Evolutionary conservation across 2,797 vertebrate genomes (phyloP).

Genomic region (Gadopsis marmoratus): DNA sequence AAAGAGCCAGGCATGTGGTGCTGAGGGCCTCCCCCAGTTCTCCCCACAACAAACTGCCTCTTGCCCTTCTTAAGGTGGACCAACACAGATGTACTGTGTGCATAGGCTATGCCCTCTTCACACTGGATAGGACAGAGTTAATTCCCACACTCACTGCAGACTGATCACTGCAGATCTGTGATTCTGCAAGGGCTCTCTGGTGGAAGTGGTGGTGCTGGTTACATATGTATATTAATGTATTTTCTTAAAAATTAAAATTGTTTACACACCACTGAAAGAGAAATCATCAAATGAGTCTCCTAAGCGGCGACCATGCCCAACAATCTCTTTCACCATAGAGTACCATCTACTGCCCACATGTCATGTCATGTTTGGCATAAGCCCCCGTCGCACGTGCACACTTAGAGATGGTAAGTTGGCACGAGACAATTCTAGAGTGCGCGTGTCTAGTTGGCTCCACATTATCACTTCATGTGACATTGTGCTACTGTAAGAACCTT

Average conservation of each 20-base stretch:
- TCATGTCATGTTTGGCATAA: conserved; percentile 3
- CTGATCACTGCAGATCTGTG: conserved; percentile 31
- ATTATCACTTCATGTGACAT: conserved; percentile 68
- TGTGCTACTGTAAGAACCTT: conserved; percentile 77
- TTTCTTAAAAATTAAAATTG: neutral
- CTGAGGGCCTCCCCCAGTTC: conserved; percentile 85
- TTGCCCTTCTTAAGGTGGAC: conserved; percentile 88
- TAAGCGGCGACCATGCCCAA: neutral
- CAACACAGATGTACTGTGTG: conserved; percentile 67
- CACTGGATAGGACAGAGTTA: conserved; percentile 81
- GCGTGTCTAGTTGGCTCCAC: conserved; percentile 38
- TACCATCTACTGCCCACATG: neutral
- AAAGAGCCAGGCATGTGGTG: conserved; percentile 88
- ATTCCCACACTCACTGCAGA: conserved; percentile 81
- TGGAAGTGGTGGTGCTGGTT: conserved; percentile 25
- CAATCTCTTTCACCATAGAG: neutral
- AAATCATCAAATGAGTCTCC: neutral
- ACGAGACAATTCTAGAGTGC: neutral
- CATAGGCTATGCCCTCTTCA: conserved; percentile 49
- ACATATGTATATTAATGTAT: conserved; percentile 10
- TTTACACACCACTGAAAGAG: neutral
- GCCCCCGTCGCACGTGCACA: neutral
- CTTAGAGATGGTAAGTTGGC: neutral
- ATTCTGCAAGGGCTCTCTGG: conserved; percentile 50
- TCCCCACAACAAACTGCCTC: conserved; percentile 85